A percentile compares a stretch with the other conserved stretches of the same genome.
phyloP scores from a whole-genome alignment of 2,797 vertebrate species.

The Eospalax fontanierii region DNA sequence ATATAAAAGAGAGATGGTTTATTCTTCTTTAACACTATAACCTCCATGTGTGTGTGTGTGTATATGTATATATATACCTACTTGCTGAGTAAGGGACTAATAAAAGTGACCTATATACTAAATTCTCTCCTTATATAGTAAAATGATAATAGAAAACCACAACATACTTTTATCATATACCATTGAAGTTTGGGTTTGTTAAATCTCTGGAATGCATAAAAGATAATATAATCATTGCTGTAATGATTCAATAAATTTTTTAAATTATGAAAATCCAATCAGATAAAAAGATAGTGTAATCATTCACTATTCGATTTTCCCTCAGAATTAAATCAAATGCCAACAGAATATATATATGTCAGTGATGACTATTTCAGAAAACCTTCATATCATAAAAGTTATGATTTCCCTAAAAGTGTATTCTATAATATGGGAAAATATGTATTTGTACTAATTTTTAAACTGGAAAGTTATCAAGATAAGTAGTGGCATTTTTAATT shows the following conservation, averaged over 20 bases:
- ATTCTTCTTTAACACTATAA: conserved; percentile 14
- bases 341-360: neutral
- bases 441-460: neutral
- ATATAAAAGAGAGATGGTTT: neutral
- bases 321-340: neutral
- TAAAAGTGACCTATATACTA: neutral
- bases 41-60: too few species aligned
- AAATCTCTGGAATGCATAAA: neutral
- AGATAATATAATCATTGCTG: neutral
- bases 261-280: too few species aligned
- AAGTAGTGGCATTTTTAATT: neutral
- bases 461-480: too few species aligned
- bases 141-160: neutral
- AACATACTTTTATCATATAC: neutral
- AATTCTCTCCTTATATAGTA: neutral
- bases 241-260: too few species aligned
- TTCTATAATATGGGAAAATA: conserved; percentile 44
- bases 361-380: conserved; percentile 18
- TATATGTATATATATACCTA: too few species aligned
- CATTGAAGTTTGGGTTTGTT: conserved; percentile 14
- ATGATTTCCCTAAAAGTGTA: conserved; percentile 32
- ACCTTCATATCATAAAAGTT: conserved; percentile 3
- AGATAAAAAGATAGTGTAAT: neutral
- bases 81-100: neutral
- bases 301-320: conserved; percentile 5